phyloP scores from a whole-genome alignment of 2,888 invertebrate genomes.

The Camptogramma bilineatum region DNA sequence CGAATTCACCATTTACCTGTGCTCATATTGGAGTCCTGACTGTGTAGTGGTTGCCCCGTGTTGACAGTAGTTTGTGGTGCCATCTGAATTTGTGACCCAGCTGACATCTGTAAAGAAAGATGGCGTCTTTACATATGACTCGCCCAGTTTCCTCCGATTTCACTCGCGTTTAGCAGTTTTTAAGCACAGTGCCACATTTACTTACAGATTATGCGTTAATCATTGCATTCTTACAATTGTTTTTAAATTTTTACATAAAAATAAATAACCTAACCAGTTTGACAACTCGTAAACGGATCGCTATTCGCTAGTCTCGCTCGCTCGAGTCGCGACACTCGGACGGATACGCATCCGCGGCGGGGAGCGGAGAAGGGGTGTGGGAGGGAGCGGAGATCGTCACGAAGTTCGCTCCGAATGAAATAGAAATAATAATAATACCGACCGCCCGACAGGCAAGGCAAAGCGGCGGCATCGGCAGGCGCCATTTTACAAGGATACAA shows the following conservation, averaged over 20 bases:
- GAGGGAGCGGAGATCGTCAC: constrained; percentile 81
- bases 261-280: constrained; percentile 83
- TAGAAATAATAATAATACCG: constrained; percentile 69
- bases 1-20: constrained; percentile 89
- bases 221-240: constrained; percentile 59
- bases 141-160: constrained; percentile 68
- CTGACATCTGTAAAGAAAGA: constrained; percentile 94
- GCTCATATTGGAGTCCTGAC: constrained; percentile 99
- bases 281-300: constrained; percentile 83
- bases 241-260: constrained; percentile 63
- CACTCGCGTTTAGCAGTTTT: constrained; percentile 54
- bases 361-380: constrained; percentile 59
- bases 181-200: constrained; percentile 51
- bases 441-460: constrained; percentile 69
- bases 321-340: constrained; percentile 78
- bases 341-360: constrained; percentile 83
- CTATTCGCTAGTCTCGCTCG: constrained; percentile 49
- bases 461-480: constrained; percentile 50
- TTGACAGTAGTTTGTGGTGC: constrained; percentile 96
- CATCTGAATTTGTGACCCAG: constrained; percentile 98
- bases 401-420: constrained; percentile 84
- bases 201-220: constrained; percentile 65
- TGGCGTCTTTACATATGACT: constrained; percentile 86
- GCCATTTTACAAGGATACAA: constrained; percentile 85
- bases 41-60: constrained; percentile 93